Evolutionary conservation across 2,113 vertebrate species (phyloP).

Genomic region (Taxidea taxus): DNA sequence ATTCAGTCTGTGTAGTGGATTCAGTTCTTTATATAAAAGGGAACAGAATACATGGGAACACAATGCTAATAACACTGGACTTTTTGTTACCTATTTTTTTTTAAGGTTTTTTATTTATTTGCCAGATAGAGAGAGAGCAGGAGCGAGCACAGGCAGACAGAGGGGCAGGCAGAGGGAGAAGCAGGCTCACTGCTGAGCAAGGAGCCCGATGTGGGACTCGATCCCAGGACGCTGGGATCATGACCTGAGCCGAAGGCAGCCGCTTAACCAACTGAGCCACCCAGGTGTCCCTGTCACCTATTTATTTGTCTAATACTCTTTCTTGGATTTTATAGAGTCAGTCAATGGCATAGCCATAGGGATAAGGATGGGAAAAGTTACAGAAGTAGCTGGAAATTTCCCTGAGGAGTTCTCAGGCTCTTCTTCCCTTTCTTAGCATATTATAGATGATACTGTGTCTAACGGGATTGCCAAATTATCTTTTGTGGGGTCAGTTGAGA

Average conservation of each 20-base stretch:
- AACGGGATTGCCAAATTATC: neutral
- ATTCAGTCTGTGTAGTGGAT: neutral
- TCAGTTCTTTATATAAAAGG: neutral
- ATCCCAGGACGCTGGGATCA: too few relatives aligned
- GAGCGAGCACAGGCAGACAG: too few relatives aligned
- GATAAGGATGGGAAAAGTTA: neutral
- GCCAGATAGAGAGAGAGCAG: too few relatives aligned
- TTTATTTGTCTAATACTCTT: neutral
- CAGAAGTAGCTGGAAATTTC: neutral
- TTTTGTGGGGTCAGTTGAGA: neutral
- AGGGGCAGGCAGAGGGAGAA: too few relatives aligned
- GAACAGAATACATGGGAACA: neutral
- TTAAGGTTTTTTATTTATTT: too few relatives aligned
- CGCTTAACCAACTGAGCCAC: too few relatives aligned
- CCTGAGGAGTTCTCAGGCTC: neutral
- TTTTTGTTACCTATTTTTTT: neutral
- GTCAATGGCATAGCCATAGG: neutral
- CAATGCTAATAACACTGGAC: neutral
- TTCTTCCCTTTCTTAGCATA: neutral
- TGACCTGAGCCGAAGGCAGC: too few relatives aligned
- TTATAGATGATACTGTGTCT: neutral
- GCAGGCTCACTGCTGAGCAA: too few relatives aligned
- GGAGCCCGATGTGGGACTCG: too few relatives aligned
- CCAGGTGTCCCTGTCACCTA: too few relatives aligned
- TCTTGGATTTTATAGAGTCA: neutral